Conservation (phyloP, 2,113 vertebrate species). For the Antigone vipio region DNA sequence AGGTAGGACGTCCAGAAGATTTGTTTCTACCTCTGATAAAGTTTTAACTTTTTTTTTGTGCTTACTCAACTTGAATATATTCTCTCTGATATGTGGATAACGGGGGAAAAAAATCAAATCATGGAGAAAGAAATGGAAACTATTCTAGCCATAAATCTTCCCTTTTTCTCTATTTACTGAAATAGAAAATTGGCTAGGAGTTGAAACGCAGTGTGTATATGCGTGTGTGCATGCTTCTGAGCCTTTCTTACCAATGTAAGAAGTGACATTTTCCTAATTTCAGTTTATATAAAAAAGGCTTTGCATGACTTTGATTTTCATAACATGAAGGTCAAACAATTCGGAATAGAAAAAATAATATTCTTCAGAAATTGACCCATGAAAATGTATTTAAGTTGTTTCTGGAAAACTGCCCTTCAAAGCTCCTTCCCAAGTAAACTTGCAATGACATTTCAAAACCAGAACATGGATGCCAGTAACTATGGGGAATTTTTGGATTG, state of each 20-base stretch:
- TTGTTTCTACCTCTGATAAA: not conserved
- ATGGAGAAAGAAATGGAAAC: slow-evolving; percentile 17
- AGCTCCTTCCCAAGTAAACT: slow-evolving; percentile 47
- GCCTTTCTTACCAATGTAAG: not conserved
- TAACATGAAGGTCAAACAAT: slow-evolving; percentile 56
- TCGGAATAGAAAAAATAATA: slow-evolving; percentile 38
- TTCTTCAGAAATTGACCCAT: slow-evolving; percentile 39
- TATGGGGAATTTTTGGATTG: not conserved
- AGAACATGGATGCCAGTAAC: not conserved
- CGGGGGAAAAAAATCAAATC: not conserved
- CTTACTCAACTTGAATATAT: not conserved
- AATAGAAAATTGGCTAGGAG: slow-evolving; percentile 25
- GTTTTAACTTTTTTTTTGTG: not conserved
- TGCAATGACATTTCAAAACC: not conserved
- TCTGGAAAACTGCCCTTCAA: slow-evolving; percentile 56
- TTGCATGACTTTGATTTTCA: slow-evolving; percentile 50
- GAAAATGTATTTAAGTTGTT: slow-evolving; percentile 7
- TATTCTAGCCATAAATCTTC: slow-evolving; percentile 32
- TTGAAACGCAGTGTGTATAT: not conserved
- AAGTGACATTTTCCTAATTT: slow-evolving; percentile 55
- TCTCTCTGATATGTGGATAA: not conserved
- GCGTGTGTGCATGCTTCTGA: not conserved
- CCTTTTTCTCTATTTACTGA: not conserved
- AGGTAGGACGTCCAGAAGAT: not conserved
- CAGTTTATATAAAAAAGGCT: slow-evolving; percentile 39